phyloP scores from a whole-genome alignment of 2,113 vertebrate genomes.

The Menura novaehollandiae region DNA sequence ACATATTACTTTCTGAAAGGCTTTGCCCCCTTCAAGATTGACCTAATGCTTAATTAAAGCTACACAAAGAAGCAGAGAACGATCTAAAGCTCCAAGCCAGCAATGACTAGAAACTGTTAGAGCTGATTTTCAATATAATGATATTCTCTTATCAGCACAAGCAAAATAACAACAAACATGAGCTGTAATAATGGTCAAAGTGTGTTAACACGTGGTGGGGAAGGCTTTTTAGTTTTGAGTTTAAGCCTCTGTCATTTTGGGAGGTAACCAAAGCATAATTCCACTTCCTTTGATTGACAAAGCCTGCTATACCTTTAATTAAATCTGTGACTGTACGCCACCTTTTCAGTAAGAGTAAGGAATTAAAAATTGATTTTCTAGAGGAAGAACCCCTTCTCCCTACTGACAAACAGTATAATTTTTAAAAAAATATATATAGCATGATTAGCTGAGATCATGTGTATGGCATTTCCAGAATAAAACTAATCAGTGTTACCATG shows the following conservation, averaged over 20 bases:
- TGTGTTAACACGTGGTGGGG: conserved; percentile 16
- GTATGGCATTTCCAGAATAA: conserved; percentile 42
- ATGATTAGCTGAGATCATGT: conserved; percentile 6
- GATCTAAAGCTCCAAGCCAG: conserved; percentile 16
- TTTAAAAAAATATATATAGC: not conserved
- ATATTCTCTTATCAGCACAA: conserved; percentile 4
- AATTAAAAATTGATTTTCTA: conserved; percentile 11
- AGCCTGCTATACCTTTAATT: conserved; percentile 58
- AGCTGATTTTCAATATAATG: conserved; percentile 53
- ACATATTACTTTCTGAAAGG: conserved; percentile 32
- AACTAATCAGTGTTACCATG: conserved; percentile 24
- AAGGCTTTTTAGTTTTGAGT: conserved; percentile 10
- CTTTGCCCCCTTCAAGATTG: not conserved
- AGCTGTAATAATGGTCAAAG: conserved; percentile 27
- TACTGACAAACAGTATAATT: not conserved
- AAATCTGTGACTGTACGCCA: not conserved
- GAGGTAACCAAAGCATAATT: conserved; percentile 39
- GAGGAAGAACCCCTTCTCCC: not conserved
- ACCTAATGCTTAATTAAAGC: conserved; percentile 66
- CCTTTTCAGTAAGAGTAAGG: conserved; percentile 4
- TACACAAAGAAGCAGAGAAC: conserved; percentile 37
- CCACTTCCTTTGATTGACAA: conserved; percentile 48
- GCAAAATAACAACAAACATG: not conserved
- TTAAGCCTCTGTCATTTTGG: conserved; percentile 60
- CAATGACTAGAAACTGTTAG: conserved; percentile 29